Percentiles rank a stretch among this genome's conserved stretches.
phyloP scores from a whole-genome alignment of 2,888 invertebrate species.

The Busseola fusca region DNA sequence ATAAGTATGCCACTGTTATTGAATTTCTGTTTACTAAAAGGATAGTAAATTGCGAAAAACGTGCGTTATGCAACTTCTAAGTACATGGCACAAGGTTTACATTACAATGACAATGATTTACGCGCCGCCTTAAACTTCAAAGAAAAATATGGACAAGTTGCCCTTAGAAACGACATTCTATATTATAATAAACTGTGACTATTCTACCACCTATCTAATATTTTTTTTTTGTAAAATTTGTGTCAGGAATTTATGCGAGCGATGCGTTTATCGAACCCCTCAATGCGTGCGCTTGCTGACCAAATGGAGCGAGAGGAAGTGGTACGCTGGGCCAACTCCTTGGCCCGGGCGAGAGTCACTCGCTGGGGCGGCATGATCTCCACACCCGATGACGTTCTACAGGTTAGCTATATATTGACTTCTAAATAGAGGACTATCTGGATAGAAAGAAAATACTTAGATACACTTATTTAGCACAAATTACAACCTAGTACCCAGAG shows the following conservation, averaged over 20 bases:
- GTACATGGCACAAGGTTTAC: background rate
- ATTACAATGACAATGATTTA: background rate
- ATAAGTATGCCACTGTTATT: constrained; percentile 4
- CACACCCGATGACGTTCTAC: constrained; percentile 97
- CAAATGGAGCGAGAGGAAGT: constrained; percentile 98
- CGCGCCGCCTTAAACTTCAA: background rate
- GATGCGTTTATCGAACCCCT: constrained; percentile 96
- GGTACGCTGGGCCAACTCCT: constrained; percentile 95
- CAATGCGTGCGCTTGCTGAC: constrained; percentile 97
- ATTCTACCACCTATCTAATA: background rate
- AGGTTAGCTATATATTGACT: constrained; percentile 87
- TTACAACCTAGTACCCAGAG: background rate
- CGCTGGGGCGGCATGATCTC: constrained; percentile 99
- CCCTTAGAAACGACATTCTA: background rate
- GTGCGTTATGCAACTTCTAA: background rate
- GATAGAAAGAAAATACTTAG: background rate
- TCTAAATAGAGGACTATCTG: background rate
- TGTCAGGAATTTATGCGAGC: constrained; percentile 96
- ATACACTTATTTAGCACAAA: background rate
- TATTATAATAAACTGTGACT: background rate
- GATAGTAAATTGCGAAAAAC: background rate
- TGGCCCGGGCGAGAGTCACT: constrained; percentile 96
- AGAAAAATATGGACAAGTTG: background rate
- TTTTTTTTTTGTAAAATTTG: background rate
- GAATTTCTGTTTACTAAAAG: background rate